Percentiles rank a stretch among this genome's conserved stretches.
These are phyloP conservation scores for Zapus hudsonius DNA, from an alignment of 2,113 vertebrate genomes.

Conservation along the genomic window DNA sequence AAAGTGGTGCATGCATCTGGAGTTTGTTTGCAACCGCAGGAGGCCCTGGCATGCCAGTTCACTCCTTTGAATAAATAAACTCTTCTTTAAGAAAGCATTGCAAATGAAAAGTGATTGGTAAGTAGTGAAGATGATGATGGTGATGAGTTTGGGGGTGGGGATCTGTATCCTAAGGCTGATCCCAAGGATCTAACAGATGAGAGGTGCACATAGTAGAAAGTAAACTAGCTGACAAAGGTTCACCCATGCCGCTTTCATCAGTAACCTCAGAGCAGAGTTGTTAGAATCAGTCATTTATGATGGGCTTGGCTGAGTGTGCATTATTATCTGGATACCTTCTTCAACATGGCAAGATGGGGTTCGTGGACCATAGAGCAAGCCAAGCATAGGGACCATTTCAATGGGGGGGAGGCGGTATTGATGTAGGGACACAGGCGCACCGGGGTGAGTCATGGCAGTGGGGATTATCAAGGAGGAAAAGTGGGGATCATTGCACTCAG, in stretches of 20 bases:
- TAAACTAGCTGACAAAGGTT: background rate
- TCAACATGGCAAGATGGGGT: background rate
- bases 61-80: too few relatives aligned
- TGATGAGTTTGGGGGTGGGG: background rate
- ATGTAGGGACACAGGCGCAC: background rate
- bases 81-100: background rate
- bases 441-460: accelerated
- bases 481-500: background rate
- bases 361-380: background rate
- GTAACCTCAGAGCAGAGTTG: background rate
- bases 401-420: background rate
- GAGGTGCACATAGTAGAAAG: background rate
- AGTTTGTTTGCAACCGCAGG: too few relatives aligned
- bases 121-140: background rate
- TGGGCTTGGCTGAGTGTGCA: background rate
- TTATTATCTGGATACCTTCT: background rate
- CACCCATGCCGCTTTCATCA: background rate
- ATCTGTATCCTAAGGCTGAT: background rate
- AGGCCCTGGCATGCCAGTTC: too few relatives aligned
- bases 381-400: background rate
- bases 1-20: too few relatives aligned
- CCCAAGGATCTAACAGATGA: background rate
- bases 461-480: background rate
- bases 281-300: background rate
- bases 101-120: background rate